Evolutionary conservation across 2,113 vertebrate genomes (phyloP), one percentile per base, ranked within the genome.

Genomic region (Otolemur garnettii): DNA sequence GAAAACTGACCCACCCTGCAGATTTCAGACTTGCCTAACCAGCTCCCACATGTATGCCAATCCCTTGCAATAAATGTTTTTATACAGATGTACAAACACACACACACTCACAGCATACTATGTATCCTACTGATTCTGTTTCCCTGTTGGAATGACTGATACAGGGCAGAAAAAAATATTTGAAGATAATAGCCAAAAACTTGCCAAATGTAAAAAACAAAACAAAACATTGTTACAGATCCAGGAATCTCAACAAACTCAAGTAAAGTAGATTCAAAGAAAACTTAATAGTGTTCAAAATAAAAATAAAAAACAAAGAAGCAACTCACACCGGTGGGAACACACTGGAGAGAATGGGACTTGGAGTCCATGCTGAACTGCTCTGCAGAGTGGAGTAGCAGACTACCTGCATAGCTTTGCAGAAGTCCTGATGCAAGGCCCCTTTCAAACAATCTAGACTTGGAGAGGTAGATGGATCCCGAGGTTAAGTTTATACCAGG

Each of bases 221-320:
- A 78, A 68, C 71, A 77, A 84, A 96, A 89, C 50, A 45, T 83
- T 71, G n/a, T 42, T 88, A 69, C 13, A 93, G 19, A 94, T 64
- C 28, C n/a, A 84, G 90, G 59, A 84, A 62, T 84, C 33, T 93
- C 45, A 89, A 77, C 42, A 95, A 95, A 66, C 2, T 18, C 69
- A 9, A 21, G 21, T 33, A 59, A 33, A 18, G 80, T 66, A 78
- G 77, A 78, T 22, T 57, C 38, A 68, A 91, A 87, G 66, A 81
- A 74, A 59, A 53, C 33, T 33, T 64, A 75, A 62, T 33, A 62
- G 22, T 77, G 2, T 59, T 84, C 53, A 35, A 69, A 89, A 78
- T 18, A n/a, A 80, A 87, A 88, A 42, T 14, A n/a, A 80, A 87
- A 88, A 42, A 24, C 19, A 82, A 53, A 60, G 68, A 93, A 77